Evolutionary conservation across 1,140 invertebrate species (phyloP).

Genomic region (Drosophila melanica): DNA sequence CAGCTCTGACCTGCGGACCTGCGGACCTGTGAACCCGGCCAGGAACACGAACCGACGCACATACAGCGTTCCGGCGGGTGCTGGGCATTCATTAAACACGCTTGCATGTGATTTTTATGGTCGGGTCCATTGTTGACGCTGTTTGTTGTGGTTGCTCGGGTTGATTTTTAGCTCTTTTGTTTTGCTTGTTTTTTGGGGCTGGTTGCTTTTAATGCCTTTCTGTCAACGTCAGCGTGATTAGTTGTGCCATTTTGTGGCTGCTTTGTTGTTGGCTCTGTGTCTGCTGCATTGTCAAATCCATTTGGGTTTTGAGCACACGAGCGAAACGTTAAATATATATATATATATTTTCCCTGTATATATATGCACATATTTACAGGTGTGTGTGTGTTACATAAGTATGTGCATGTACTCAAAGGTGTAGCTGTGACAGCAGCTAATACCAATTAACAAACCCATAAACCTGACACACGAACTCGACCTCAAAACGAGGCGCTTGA

Average conservation of each 20-base stretch:
- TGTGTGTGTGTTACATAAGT: no score
- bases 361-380: neutral
- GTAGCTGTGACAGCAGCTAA: conserved; percentile 39
- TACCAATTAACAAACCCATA: conserved; percentile 65
- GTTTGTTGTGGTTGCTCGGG: conserved; percentile 37
- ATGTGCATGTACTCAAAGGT: conserved; percentile 2
- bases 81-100: conserved; percentile 59
- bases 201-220: conserved; percentile 49
- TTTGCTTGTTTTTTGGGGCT: conserved; percentile 14
- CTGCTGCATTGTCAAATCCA: conserved; percentile 28
- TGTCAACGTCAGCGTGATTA: conserved; percentile 75
- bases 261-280: conserved; percentile 42
- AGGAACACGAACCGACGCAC: neutral
- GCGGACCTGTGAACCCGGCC: conserved; percentile 15
- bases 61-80: conserved; percentile 35
- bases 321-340: conserved; percentile 8
- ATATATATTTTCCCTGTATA: neutral
- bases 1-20: neutral
- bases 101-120: conserved; percentile 60
- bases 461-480: conserved; percentile 57
- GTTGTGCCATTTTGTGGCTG: conserved; percentile 56
- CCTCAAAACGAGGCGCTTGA: conserved; percentile 62
- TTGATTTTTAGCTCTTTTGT: conserved; percentile 3
- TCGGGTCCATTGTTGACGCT: conserved; percentile 38
- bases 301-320: conserved; percentile 31